phyloP scores from a whole-genome alignment of 1,140 invertebrate species.

The Drosophila chauvacae region DNA sequence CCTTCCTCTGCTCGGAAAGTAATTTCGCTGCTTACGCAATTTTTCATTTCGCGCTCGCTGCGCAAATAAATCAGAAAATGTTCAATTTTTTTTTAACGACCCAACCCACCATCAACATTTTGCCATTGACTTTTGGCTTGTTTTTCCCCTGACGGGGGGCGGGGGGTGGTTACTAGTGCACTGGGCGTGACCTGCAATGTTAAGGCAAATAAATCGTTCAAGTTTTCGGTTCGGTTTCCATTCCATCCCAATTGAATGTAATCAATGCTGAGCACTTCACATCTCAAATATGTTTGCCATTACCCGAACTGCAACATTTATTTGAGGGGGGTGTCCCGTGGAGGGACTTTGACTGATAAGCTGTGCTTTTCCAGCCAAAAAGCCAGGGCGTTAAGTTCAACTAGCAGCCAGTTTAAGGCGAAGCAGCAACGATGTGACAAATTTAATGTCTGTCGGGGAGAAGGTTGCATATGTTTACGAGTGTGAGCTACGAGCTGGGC shows the following conservation, averaged over 20 bases:
- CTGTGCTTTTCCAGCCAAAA: slow-evolving; percentile 32
- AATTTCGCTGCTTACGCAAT: slow-evolving; percentile 75
- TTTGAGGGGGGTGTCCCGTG: not conserved
- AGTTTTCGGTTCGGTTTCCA: slow-evolving; percentile 51
- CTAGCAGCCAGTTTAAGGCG: slow-evolving; percentile 10
- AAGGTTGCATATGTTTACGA: not conserved
- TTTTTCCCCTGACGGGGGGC: slow-evolving; percentile 28
- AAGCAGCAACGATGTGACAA: slow-evolving; percentile 17
- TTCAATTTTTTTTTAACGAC: slow-evolving; percentile 60
- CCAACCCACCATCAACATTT: slow-evolving; percentile 40
- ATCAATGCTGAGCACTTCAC: slow-evolving; percentile 51
- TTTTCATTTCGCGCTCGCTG: slow-evolving; percentile 73
- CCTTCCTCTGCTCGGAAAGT: slow-evolving; percentile 38
- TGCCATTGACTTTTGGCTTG: slow-evolving; percentile 70
- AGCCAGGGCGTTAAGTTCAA: slow-evolving; percentile 1
- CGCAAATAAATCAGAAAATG: slow-evolving; percentile 79
- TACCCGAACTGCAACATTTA: slow-evolving; percentile 17
- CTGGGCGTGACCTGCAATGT: slow-evolving; percentile 45
- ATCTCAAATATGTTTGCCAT: slow-evolving; percentile 58
- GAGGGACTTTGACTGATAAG: slow-evolving; percentile 31
- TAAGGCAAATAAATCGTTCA: slow-evolving; percentile 76
- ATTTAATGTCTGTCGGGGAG: slow-evolving; percentile 7
- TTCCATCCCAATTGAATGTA: slow-evolving; percentile 45
- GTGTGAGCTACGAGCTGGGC: not conserved
- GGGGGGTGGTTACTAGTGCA: slow-evolving; percentile 1